Percentiles rank a stretch among this genome's conserved stretches.
Conservation (phyloP, 1,140 invertebrate species). For the Bilobella aurantiaca region DNA sequence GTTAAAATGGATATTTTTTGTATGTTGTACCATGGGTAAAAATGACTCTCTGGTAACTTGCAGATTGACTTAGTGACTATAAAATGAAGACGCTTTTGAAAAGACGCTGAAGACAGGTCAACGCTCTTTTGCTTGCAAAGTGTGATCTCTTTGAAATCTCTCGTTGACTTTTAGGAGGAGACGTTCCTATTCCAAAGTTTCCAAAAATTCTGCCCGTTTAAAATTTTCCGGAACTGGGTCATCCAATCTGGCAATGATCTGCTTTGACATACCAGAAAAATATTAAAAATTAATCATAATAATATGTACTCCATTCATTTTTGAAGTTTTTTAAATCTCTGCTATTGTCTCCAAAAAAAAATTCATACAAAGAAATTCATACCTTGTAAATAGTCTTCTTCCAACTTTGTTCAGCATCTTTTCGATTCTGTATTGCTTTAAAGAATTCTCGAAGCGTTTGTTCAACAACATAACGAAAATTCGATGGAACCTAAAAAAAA, state of each 20-base stretch:
- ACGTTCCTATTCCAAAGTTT: conserved; percentile 78
- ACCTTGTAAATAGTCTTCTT: conserved; percentile 98
- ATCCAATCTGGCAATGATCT: conserved; percentile 93
- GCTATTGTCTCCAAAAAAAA: not conserved
- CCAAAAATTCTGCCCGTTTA: conserved; percentile 97
- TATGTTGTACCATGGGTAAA: not conserved
- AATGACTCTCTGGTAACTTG: conserved; percentile 1
- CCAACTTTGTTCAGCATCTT: conserved; percentile 97
- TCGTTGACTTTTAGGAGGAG: not conserved
- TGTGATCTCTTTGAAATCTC: not conserved
- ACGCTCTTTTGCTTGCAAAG: not conserved
- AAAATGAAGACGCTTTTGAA: not conserved
- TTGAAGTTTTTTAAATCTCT: not conserved
- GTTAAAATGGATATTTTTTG: not conserved
- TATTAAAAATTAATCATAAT: too few species aligned
- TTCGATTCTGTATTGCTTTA: conserved; percentile 87
- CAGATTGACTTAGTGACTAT: conserved; percentile 4
- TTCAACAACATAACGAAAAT: conserved; percentile 92
- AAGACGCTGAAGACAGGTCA: too few species aligned
- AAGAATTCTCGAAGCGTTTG: conserved; percentile 97
- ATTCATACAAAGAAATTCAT: not conserved
- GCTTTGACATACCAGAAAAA: conserved; percentile 27
- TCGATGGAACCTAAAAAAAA: conserved; percentile 76
- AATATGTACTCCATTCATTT: conserved; percentile 2
- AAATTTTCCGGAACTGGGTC: conserved; percentile 98